Conservation (phyloP, 1,140 invertebrate species). For the Cataglyphis hispanica region DNA sequence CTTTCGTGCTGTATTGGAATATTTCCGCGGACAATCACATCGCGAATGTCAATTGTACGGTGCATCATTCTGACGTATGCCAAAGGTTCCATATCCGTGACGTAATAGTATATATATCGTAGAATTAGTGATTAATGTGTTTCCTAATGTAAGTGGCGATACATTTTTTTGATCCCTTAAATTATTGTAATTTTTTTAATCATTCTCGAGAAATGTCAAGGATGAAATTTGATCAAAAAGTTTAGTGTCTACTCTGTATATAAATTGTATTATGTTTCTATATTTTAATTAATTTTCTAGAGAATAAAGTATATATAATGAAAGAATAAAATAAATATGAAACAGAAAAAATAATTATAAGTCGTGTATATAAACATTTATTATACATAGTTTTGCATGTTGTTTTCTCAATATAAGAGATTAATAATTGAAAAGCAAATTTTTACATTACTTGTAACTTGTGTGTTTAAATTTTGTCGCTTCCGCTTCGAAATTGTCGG, state of each 20-base stretch:
- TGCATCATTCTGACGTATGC: neutral
- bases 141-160: neutral
- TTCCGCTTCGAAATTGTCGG: neutral
- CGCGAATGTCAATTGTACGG: conserved; percentile 33
- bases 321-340: neutral
- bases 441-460: neutral
- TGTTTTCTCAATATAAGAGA: neutral
- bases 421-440: neutral
- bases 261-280: neutral
- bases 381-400: neutral
- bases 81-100: neutral
- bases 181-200: neutral
- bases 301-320: neutral
- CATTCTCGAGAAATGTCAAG: neutral
- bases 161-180: neutral
- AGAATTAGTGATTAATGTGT: neutral
- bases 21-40: conserved; percentile 28
- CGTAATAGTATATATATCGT: neutral
- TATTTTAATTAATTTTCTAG: neutral
- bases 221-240: neutral
- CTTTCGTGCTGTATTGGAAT: conserved; percentile 24
- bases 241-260: neutral
- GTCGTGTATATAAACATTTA: neutral
- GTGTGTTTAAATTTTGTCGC: conserved; percentile 1
- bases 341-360: neutral